Conservation (phyloP, 2,888 invertebrate species). For the Pherbina coryleti region DNA sequence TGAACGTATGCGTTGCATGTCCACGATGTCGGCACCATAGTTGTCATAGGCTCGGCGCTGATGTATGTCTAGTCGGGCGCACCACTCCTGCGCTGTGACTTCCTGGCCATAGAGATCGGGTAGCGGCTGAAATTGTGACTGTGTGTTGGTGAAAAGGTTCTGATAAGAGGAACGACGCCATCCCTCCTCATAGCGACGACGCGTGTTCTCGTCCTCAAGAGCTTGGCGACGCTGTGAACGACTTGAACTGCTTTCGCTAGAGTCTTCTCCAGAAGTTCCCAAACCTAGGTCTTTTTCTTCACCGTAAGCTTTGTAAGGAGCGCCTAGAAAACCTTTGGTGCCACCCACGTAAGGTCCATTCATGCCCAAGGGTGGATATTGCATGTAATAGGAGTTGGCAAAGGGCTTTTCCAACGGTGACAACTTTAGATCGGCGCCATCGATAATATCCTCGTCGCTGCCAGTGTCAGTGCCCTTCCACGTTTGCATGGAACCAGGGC, state of each 20-base stretch:
- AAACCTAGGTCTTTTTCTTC: constrained; percentile 84
- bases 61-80: constrained; percentile 59
- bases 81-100: constrained; percentile 63
- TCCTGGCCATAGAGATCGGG: constrained; percentile 77
- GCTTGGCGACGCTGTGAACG: constrained; percentile 78
- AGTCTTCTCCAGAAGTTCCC: constrained; percentile 88
- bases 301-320: constrained; percentile 75
- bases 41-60: constrained; percentile 51
- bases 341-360: constrained; percentile 70
- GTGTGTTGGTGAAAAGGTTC: constrained; percentile 67
- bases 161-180: constrained; percentile 78
- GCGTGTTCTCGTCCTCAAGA: constrained; percentile 73
- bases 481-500: constrained; percentile 79
- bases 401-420: constrained; percentile 74
- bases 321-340: constrained; percentile 71
- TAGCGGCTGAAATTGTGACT: constrained; percentile 73
- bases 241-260: constrained; percentile 84
- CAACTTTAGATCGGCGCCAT: constrained; percentile 52
- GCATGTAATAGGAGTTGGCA: constrained; percentile 79
- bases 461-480: constrained; percentile 70
- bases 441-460: constrained; percentile 59
- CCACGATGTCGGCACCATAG: constrained; percentile 48
- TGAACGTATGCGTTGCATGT: constrained; percentile 57
- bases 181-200: constrained; percentile 76
- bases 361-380: constrained; percentile 76